Evolutionary conservation across 2,888 invertebrate genomes (phyloP).

Genomic region (Pristionchus maxplancki): DNA sequence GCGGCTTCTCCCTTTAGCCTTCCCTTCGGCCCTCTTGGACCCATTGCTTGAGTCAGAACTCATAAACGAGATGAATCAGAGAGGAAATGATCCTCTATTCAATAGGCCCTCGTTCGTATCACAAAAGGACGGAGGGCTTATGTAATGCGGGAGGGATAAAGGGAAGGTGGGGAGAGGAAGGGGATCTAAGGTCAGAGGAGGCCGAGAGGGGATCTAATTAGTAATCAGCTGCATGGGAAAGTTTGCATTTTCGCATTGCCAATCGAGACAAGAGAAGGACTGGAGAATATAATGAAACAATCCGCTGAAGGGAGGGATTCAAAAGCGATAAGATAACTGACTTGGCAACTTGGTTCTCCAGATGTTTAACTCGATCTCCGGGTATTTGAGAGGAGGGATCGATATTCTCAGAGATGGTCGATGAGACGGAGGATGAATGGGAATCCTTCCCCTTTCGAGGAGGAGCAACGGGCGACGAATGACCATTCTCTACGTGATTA

Average conservation of each 20-base stretch:
- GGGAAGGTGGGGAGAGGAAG: constrained; percentile 21
- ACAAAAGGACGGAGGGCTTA: constrained; percentile 39
- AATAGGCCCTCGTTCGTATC: constrained; percentile 23
- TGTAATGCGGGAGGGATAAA: constrained; percentile 47
- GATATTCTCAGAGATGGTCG: constrained; percentile 14
- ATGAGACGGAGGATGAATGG: constrained; percentile 34
- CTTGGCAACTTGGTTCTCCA: constrained; percentile 37
- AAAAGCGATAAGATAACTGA: background rate
- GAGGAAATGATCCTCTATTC: constrained; percentile 35
- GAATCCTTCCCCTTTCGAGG: constrained; percentile 22
- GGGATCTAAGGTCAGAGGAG: background rate
- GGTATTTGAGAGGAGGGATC: background rate
- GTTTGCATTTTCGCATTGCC: background rate
- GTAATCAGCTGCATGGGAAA: constrained; percentile 44
- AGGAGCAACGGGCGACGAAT: constrained; percentile 27
- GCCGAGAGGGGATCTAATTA: constrained; percentile 14
- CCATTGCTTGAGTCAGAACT: constrained; percentile 8
- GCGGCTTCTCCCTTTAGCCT: constrained; percentile 35
- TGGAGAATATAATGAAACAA: background rate
- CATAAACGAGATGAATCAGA: constrained; percentile 45
- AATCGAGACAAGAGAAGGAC: background rate
- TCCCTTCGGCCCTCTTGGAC: background rate
- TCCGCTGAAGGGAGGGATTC: background rate
- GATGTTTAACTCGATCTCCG: constrained; percentile 23
- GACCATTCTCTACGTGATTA: constrained; percentile 36